Percentiles rank a stretch among this genome's conserved stretches.
Evolutionary conservation across 2,888 invertebrate genomes (phyloP).

Genomic region (Apodemia zela): DNA sequence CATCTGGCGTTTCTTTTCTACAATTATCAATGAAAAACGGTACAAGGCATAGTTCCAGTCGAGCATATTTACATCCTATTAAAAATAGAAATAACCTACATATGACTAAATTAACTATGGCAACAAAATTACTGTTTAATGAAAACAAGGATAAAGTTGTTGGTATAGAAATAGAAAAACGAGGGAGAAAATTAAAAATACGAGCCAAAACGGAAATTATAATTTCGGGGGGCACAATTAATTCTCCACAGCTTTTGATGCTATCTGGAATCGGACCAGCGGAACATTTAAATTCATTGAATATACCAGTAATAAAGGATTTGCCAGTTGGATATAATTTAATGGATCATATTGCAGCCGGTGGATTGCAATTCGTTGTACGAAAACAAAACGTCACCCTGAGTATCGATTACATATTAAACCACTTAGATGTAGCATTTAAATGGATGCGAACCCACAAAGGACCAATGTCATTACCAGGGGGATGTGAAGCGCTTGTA

Average conservation of each 20-base stretch:
- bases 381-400: slow-evolving; percentile 53
- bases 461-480: slow-evolving; percentile 82
- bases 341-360: slow-evolving; percentile 85
- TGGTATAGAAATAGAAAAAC: slow-evolving; percentile 81
- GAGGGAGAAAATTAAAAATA: slow-evolving; percentile 71
- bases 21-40: slow-evolving; percentile 84
- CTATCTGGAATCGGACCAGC: slow-evolving; percentile 88
- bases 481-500: slow-evolving; percentile 84
- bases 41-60: slow-evolving; percentile 83
- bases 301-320: slow-evolving; percentile 78
- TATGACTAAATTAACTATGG: slow-evolving; percentile 81
- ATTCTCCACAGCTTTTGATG: slow-evolving; percentile 89
- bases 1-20: slow-evolving; percentile 81
- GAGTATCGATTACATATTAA: slow-evolving; percentile 57
- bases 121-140: slow-evolving; percentile 80
- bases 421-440: slow-evolving; percentile 62
- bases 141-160: slow-evolving; percentile 74
- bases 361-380: slow-evolving; percentile 81
- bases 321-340: slow-evolving; percentile 84
- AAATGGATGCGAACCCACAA: slow-evolving; percentile 76
- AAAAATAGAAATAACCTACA: slow-evolving; percentile 81
- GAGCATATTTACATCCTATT: slow-evolving; percentile 83
- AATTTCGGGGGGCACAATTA: slow-evolving; percentile 87
- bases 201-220: slow-evolving; percentile 86
- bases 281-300: slow-evolving; percentile 76